phyloP scores from a whole-genome alignment of 2,113 vertebrate species.

The Opisthocomus hoazin region DNA sequence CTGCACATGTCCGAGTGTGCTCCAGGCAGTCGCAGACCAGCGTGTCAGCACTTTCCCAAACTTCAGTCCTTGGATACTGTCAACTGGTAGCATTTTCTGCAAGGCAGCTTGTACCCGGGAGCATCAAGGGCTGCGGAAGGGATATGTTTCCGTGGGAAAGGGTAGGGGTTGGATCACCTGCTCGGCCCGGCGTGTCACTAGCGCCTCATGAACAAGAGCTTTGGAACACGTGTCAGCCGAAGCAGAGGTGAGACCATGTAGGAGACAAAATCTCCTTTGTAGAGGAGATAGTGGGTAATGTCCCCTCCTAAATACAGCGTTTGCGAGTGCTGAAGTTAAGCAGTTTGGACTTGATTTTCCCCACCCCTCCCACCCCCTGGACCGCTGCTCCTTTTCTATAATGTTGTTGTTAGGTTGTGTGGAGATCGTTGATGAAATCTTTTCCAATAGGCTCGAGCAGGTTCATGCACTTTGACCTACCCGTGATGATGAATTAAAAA shows the following conservation, averaged over 20 bases:
- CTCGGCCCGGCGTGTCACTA: neutral
- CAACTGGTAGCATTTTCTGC: neutral
- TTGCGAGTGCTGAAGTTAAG: neutral
- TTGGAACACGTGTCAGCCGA: neutral
- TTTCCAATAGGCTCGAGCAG: neutral
- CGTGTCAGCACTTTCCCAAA: neutral
- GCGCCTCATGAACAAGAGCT: neutral
- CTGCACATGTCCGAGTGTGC: neutral
- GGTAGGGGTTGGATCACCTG: neutral
- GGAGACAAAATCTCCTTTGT: neutral
- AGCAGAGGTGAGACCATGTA: neutral
- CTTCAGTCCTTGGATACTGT: neutral
- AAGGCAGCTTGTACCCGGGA: neutral
- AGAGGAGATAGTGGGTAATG: neutral
- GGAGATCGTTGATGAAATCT: neutral
- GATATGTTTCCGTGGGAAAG: neutral
- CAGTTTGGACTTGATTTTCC: neutral
- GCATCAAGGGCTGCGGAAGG: neutral
- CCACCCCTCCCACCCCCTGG: neutral
- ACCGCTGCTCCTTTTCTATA: neutral
- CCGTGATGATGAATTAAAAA: neutral
- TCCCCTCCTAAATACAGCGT: neutral
- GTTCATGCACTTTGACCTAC: neutral
- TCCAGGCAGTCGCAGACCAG: neutral
- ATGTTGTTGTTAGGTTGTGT: neutral